Conservation (phyloP, 2,113 vertebrate genomes). For the Aspidoscelis tigris region DNA sequence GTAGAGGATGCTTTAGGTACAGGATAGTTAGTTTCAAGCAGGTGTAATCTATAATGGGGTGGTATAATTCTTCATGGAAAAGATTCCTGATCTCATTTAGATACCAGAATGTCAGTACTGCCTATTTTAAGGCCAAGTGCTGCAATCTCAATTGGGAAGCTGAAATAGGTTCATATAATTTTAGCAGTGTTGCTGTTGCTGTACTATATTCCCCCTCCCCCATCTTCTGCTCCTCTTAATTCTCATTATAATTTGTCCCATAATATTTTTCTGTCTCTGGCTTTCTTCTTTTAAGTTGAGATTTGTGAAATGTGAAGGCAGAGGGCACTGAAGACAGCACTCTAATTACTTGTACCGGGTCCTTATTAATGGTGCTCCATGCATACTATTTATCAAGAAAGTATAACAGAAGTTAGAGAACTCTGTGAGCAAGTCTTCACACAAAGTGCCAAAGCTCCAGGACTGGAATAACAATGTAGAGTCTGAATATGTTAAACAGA, state of each 20-base stretch:
- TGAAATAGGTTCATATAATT: constrained; percentile 16
- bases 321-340: constrained; percentile 4
- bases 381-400: constrained; percentile 54
- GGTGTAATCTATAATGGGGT: background rate
- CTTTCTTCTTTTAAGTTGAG: constrained; percentile 14
- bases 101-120: constrained; percentile 10
- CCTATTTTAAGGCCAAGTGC: constrained; percentile 9
- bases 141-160: background rate
- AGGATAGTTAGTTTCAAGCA: background rate
- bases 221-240: background rate
- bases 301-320: background rate
- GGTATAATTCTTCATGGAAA: constrained; percentile 2
- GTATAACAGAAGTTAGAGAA: constrained; percentile 48
- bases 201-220: background rate
- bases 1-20: background rate
- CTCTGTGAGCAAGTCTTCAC: constrained; percentile 22
- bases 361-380: constrained; percentile 43
- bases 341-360: constrained; percentile 60
- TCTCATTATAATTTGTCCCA: constrained; percentile 21
- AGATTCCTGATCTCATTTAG: constrained; percentile 12
- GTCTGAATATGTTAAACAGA: constrained; percentile 32
- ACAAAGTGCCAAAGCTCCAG: constrained; percentile 43
- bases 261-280: constrained; percentile 12
- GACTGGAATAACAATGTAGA: constrained; percentile 33
- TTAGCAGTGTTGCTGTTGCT: background rate